Percentiles rank a stretch among this genome's conserved stretches.
Evolutionary conservation across 2,113 vertebrate genomes (phyloP).

Genomic region (Bathybates hornii): DNA sequence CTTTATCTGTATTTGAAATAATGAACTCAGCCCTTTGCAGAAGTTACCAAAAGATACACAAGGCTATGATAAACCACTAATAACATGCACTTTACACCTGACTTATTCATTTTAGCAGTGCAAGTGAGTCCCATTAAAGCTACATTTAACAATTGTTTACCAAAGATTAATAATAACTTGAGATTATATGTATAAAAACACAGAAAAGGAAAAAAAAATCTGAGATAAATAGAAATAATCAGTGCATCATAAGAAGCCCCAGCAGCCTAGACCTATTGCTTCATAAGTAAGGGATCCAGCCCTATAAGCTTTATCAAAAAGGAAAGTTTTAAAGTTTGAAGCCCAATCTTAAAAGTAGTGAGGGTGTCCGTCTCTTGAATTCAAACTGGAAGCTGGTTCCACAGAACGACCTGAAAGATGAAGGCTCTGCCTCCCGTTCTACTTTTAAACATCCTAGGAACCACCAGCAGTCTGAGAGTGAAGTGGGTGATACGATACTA

Average conservation of each 20-base stretch:
- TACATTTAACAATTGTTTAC: background rate
- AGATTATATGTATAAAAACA: background rate
- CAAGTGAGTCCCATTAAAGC: background rate
- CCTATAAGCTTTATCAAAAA: background rate
- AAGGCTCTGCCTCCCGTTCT: background rate
- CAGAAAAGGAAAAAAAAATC: background rate
- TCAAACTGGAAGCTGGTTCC: background rate
- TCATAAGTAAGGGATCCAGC: background rate
- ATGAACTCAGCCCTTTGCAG: background rate
- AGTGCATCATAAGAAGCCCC: background rate
- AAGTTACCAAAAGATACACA: background rate
- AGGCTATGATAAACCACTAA: background rate
- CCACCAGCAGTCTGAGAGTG: background rate
- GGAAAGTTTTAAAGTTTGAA: background rate
- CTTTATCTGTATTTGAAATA: background rate
- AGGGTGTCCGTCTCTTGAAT: background rate
- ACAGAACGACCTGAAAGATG: background rate
- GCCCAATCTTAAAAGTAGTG: background rate
- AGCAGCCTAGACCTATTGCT: background rate
- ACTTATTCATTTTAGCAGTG: background rate
- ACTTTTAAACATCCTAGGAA: background rate
- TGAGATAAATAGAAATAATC: background rate
- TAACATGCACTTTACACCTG: background rate
- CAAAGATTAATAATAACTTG: background rate
- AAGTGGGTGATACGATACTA: background rate